Conservation (phyloP, 1,140 invertebrate genomes). For the Pseudomyrmex pallidus region DNA sequence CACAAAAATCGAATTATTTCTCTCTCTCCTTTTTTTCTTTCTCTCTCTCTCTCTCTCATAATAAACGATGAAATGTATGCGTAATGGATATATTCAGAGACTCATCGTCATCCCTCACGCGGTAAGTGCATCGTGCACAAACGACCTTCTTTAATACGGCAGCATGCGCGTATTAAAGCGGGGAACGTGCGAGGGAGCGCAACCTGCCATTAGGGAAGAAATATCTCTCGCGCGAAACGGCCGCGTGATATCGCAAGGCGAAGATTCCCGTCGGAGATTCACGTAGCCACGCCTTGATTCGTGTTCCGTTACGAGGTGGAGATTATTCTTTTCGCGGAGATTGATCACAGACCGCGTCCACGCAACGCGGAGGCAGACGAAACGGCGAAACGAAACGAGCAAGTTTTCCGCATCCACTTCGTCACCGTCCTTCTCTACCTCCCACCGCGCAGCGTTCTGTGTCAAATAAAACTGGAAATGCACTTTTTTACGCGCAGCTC, state of each 20-base stretch:
- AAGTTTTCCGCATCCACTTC: conserved; percentile 23
- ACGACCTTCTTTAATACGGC: conserved; percentile 33
- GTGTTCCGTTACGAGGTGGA: conserved; percentile 65
- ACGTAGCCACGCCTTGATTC: conserved; percentile 60
- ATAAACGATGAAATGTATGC: not conserved
- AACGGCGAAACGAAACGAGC: conserved; percentile 15
- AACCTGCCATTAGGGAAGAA: conserved; percentile 76
- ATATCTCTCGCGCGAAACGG: conserved; percentile 72
- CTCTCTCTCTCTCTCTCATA: not conserved
- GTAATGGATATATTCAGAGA: not conserved
- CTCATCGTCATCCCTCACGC: conserved; percentile 18
- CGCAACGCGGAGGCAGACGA: conserved; percentile 30
- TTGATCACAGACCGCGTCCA: conserved; percentile 54
- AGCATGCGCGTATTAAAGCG: conserved; percentile 64
- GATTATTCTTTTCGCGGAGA: conserved; percentile 73
- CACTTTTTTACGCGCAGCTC: not conserved
- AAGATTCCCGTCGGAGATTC: conserved; percentile 73
- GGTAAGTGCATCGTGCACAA: conserved; percentile 3
- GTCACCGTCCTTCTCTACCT: not conserved
- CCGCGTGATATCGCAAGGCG: conserved; percentile 62
- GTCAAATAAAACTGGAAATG: not conserved
- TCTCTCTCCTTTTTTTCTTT: no score
- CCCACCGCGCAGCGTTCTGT: not conserved
- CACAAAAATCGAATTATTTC: not conserved
- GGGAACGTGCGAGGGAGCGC: conserved; percentile 60